Evolutionary conservation across 2,113 vertebrate species (phyloP), one percentile per base, ranked within the genome.

Genomic region (Scophthalmus maximus): DNA sequence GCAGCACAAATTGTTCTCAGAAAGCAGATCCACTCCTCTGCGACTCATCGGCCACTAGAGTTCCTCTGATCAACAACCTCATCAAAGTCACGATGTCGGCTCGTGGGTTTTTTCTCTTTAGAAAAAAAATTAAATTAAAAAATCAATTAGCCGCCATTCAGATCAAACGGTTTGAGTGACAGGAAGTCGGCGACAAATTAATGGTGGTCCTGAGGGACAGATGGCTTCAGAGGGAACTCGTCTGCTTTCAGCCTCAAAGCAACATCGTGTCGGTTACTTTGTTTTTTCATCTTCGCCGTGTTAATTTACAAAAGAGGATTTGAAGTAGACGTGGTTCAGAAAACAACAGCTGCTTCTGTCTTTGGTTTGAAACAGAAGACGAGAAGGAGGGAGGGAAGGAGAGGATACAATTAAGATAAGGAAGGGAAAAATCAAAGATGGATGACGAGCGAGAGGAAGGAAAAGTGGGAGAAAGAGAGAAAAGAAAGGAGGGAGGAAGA

Each of bases 91-190:
- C n/a, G n/a, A 55, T 68, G 71, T 44, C 58, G n/a, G 58, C 30
- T 29, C 6, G 0, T 44, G 9, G 20, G 44, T 57, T 73, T 73
- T 52, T 26, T 2, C 2, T 56, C 23, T 58, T 26, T 5, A 11
- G 2, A 14, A 44, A 6, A 80, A 79, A 76, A 30, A 60, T 32
- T n/a, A n/a, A n/a, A 40, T 63, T 17, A 44, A 76, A 81, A 82
- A 88, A 86, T 88, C 87, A 82, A 84, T 84, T 77, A 84, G 69
- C 18, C n/a, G 0, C 20, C 68, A 32, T 26, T 55, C 51, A 66
- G 81, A 86, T 88, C 84, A 86, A 84, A 86, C 17, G 10, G 18
- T 64, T 30, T 88, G 84, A 88, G 70, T 82, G 84, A 82, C 81
- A 78, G 79, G 62, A 76, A 79, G 57, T n/a, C 18, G 42, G 18